These are phyloP conservation scores for Trachelus stipa DNA, from an alignment of 2,888 invertebrate species.

Conservation along the genomic window DNA sequence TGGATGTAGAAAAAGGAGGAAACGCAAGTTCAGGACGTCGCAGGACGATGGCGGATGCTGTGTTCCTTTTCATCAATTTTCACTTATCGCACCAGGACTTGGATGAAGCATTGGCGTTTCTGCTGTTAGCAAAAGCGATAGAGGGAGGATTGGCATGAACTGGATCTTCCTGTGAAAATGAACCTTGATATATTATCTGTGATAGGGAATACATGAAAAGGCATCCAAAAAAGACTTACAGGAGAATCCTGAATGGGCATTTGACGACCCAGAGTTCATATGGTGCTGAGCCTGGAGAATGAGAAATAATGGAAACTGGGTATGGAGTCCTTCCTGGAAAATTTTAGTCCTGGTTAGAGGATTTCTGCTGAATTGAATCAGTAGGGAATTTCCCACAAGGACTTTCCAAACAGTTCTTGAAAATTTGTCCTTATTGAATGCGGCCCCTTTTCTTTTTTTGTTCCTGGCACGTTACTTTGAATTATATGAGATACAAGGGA, in stretches of 20 bases:
- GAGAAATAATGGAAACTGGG: neutral
- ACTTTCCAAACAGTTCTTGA: neutral
- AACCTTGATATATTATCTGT: neutral
- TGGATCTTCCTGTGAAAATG: neutral
- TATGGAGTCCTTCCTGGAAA: neutral
- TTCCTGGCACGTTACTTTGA: neutral
- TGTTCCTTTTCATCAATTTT: neutral
- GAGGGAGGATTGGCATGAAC: neutral
- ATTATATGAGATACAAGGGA: neutral
- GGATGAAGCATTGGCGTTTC: neutral
- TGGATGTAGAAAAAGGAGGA: no score
- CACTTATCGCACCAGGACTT: neutral
- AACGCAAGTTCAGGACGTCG: no score
- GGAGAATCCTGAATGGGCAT: no score
- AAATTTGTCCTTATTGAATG: neutral
- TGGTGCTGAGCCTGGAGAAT: neutral
- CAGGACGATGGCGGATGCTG: no score
- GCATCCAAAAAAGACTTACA: neutral
- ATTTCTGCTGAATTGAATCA: neutral
- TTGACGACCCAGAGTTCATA: no score
- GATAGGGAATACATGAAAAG: neutral
- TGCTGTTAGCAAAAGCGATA: neutral
- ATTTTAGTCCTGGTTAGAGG: neutral
- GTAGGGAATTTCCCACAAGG: neutral
- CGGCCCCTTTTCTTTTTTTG: neutral